Percentiles rank a stretch among this genome's conserved stretches.
phyloP scores from a whole-genome alignment of 2,888 invertebrate genomes.

The Taphrorychus bicolor region DNA sequence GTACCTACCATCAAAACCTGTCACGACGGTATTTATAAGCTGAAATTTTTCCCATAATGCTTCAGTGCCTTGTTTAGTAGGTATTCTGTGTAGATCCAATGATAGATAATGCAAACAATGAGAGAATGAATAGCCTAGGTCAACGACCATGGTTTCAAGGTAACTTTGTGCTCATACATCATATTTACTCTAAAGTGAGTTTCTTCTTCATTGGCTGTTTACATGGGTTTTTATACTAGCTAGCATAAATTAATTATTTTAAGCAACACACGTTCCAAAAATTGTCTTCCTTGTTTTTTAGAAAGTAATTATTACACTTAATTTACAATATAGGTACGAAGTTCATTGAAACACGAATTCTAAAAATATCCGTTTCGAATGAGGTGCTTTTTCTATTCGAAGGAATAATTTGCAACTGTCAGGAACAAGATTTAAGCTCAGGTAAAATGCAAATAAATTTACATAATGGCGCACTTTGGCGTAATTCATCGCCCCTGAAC shows the following conservation, averaged over 20 bases:
- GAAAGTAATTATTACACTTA: too few species aligned
- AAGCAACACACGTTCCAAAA: too few species aligned
- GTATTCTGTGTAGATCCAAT: slow-evolving; percentile 13
- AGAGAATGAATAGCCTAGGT: slow-evolving; percentile 28
- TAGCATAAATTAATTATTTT: too few species aligned
- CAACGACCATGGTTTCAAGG: slow-evolving; percentile 34
- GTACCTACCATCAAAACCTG: background rate
- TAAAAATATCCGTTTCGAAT: background rate
- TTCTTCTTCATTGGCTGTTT: background rate
- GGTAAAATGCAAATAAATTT: slow-evolving; percentile 44
- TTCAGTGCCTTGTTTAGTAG: background rate
- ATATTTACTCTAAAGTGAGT: slow-evolving; percentile 29
- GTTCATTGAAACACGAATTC: background rate
- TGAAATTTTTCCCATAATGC: slow-evolving; percentile 17
- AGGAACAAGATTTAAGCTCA: slow-evolving; percentile 38
- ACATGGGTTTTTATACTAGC: too few species aligned
- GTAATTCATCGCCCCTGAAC: slow-evolving; percentile 44
- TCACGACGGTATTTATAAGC: background rate
- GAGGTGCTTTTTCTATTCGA: slow-evolving; percentile 12
- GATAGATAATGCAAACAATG: slow-evolving; percentile 33
- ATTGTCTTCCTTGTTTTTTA: too few species aligned
- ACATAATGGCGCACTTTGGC: slow-evolving; percentile 44
- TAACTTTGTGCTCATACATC: slow-evolving; percentile 27
- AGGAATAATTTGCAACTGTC: slow-evolving; percentile 36
- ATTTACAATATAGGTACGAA: too few species aligned